Conservation (phyloP, 92 coral and sea anemone species). For the Bergia puertoricense region DNA sequence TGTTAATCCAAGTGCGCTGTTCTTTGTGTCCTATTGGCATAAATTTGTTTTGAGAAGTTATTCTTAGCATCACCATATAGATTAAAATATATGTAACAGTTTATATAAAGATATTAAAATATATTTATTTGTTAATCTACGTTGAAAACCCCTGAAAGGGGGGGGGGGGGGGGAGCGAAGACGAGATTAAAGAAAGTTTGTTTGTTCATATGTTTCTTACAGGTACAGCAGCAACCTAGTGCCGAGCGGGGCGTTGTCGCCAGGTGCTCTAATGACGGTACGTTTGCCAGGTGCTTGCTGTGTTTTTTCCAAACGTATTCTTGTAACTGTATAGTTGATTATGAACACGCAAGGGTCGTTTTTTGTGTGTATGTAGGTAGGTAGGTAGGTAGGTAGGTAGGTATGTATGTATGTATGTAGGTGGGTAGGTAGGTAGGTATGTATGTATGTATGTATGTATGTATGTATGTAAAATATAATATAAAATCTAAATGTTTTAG, state of each 20-base stretch:
- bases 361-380: too few relatives aligned
- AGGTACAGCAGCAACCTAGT: constrained; percentile 91
- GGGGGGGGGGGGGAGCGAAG: not conserved
- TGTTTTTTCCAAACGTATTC: not conserved
- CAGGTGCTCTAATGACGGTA: constrained; percentile 94
- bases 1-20: not conserved
- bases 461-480: too few relatives aligned
- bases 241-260: constrained; percentile 73
- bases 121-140: too few relatives aligned
- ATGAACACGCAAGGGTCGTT: not conserved
- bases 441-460: too few relatives aligned
- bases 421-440: too few relatives aligned
- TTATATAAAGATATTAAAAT: too few relatives aligned
- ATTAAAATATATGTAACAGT: not conserved
- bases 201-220: not conserved
- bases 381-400: too few relatives aligned
- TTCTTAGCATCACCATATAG: not conserved
- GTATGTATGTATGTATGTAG: too few relatives aligned
- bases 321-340: not conserved
- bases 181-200: not conserved
- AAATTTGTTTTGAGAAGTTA: too few relatives aligned
- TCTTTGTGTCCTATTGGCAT: not conserved
- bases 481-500: too few relatives aligned
- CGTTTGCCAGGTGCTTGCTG: not conserved
- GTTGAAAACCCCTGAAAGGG: not conserved